Base-by-base conservation (phyloP, 2,888 invertebrate species). In the Liposcelis brunnea region DNA sequence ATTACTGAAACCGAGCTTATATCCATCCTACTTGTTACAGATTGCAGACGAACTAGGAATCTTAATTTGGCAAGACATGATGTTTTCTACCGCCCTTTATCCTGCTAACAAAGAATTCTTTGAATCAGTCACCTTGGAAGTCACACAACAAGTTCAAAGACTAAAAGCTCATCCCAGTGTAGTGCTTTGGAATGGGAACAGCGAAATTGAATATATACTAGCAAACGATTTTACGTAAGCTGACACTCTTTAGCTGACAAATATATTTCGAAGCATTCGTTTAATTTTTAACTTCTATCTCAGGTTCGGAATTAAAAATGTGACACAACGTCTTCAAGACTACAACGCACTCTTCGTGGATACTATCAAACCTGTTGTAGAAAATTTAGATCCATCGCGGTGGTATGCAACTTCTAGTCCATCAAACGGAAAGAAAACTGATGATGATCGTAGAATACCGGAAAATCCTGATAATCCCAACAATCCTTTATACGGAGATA, bases 81-180 rank as follows among this genome's bases (percentile, higher is more conserved):
- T 94, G 79, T 98, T 94, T 61, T 95, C 94, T 0, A 94, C 91
- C 59, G 75, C 84, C 15, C 82, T 97, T 79, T 97, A 97, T 63
- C 95, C 95, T 0, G 71, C 74, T 0, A 72, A 75, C 47, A 55
- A 64, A 0, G 66, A 70, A 1, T 97, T 86, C 63, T 65, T 95
- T 16, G 56, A 74, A 2, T 75, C 74, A 2, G 87, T 94, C 0
- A 61, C 64, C 42, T 59, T 63, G 5, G 97, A 98, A 69, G 70
- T 91, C 31, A 67, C 66, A 16, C 81, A 90, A 58, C 89, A 87
- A 64, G 77, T 87, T 1, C 69, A 75, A 48, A 72, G 89, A 42
- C 67, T 98, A 10, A 82, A 84, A 51, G 72, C 80, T 57, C 94
- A 95, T 62, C 74, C 95, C 0, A 86, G 85, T 43, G 72, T 97